Conservation (phyloP, 2,797 vertebrate genomes). For the Octomys mimax region DNA sequence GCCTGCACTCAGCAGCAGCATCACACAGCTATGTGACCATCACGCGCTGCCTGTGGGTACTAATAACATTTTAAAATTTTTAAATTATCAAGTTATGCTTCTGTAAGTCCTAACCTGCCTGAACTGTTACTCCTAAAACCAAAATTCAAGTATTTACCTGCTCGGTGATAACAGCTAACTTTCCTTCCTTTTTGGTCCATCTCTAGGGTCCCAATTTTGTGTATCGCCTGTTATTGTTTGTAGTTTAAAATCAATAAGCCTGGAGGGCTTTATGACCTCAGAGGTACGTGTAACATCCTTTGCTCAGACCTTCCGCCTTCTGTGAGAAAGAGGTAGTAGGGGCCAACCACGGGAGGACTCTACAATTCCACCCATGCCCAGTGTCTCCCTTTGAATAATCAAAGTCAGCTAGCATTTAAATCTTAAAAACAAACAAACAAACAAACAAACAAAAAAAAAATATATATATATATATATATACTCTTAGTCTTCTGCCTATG, state of each 20-base stretch:
- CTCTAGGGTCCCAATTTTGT: conserved; percentile 6
- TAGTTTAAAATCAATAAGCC: conserved; percentile 19
- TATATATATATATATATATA: background rate
- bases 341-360: background rate
- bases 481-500: conserved; percentile 3
- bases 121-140: background rate
- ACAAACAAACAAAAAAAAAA: too few relatives aligned
- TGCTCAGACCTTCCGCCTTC: background rate
- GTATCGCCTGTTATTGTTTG: background rate
- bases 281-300: background rate
- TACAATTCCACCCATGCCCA: background rate
- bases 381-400: background rate
- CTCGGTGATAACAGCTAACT: background rate
- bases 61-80: background rate
- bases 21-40: background rate
- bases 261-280: background rate
- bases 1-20: too few relatives aligned
- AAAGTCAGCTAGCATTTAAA: conserved; percentile 15
- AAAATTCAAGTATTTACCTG: conserved; percentile 11
- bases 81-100: conserved; percentile 29
- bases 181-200: background rate
- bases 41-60: background rate
- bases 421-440: too few relatives aligned
- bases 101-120: background rate
- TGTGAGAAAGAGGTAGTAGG: background rate